Conservation (phyloP, 1,140 invertebrate species). For the Batillaria attramentaria region DNA sequence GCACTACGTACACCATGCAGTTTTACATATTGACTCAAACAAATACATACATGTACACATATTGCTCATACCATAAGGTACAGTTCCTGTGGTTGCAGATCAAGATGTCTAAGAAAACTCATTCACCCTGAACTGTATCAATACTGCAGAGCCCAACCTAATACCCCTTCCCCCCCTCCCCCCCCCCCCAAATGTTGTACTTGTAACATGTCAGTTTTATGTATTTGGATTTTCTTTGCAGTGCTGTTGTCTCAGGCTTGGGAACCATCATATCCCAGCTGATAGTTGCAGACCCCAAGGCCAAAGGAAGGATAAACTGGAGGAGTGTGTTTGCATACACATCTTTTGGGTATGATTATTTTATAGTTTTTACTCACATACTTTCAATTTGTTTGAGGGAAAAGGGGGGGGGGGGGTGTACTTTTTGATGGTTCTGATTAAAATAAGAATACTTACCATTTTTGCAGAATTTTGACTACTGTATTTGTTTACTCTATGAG, state of each 20-base stretch:
- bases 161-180: no score
- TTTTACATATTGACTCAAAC: neutral
- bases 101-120: neutral
- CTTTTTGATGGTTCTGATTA: neutral
- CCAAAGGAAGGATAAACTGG: slow-evolving; percentile 55
- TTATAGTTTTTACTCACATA: no score
- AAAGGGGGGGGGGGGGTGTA: no score
- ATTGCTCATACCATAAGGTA: neutral
- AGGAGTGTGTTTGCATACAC: slow-evolving; percentile 61
- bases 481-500: no score
- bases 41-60: neutral
- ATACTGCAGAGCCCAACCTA: no score
- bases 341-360: slow-evolving; percentile 67
- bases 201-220: neutral
- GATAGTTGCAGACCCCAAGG: slow-evolving; percentile 50
- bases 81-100: neutral
- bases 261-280: slow-evolving; percentile 62
- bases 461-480: no score
- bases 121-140: no score
- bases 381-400: no score
- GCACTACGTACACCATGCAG: no score
- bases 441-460: no score
- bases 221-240: slow-evolving; percentile 46
- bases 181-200: neutral
- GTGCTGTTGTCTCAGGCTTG: slow-evolving; percentile 54